Percentiles rank a stretch among this genome's conserved stretches.
Evolutionary conservation across 1,140 invertebrate genomes (phyloP).

Genomic region (Zaprionus gabonicus): DNA sequence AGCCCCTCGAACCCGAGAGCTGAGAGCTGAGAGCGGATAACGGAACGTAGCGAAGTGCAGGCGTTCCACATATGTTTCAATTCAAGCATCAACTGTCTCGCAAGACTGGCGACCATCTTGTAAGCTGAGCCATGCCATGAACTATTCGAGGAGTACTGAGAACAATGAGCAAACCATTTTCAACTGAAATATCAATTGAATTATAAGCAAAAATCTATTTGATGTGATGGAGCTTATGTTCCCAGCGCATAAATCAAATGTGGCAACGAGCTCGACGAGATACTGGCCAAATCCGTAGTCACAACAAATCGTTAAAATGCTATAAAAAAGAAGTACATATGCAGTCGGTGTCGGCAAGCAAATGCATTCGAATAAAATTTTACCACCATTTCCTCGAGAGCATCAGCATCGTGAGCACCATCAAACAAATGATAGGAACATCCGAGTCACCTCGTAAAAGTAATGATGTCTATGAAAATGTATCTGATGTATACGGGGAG

Average conservation of each 20-base stretch:
- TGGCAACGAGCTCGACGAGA: conserved; percentile 57
- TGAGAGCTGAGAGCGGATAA: neutral
- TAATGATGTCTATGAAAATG: conserved; percentile 74
- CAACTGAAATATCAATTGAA: neutral
- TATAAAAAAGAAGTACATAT: conserved; percentile 75
- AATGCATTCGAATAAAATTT: conserved; percentile 82
- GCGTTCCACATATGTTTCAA: conserved; percentile 69
- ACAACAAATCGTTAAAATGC: conserved; percentile 84
- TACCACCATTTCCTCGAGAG: conserved; percentile 73
- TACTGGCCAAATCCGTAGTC: conserved; percentile 71
- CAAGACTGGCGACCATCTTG: conserved; percentile 61
- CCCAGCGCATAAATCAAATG: conserved; percentile 57
- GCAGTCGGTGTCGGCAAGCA: conserved; percentile 56
- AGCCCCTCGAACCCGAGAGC: conserved; percentile 25
- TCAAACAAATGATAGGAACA: conserved; percentile 66
- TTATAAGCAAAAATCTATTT: conserved; percentile 6
- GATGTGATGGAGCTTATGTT: conserved; percentile 30
- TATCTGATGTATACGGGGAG: conserved; percentile 63
- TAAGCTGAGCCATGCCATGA: conserved; percentile 50
- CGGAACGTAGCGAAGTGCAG: conserved; percentile 33
- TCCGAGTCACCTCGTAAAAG: conserved; percentile 80
- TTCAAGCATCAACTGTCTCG: conserved; percentile 49
- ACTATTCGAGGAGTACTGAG: conserved; percentile 6
- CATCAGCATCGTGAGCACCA: conserved; percentile 61
- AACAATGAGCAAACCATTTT: conserved; percentile 7